Conservation (phyloP, 30 jellyfish, hydroid and myxozoan genomes). For the Clytia hemisphaerica region DNA sequence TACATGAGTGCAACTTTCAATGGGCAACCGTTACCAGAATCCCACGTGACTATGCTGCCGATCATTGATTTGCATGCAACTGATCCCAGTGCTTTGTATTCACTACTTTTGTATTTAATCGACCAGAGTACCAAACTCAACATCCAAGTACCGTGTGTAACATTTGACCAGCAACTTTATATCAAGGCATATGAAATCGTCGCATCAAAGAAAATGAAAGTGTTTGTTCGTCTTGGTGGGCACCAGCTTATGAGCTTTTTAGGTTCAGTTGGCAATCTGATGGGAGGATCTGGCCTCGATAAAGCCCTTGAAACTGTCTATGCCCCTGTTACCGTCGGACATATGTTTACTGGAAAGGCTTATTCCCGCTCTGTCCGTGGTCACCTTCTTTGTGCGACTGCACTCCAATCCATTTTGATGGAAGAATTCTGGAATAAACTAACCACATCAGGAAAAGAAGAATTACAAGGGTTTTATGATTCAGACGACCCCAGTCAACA, state of each 20-base stretch:
- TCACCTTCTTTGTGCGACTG: slow-evolving; percentile 17
- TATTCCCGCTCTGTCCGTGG: slow-evolving; percentile 4
- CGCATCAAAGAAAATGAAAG: slow-evolving; percentile 1
- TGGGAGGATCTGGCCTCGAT: background rate
- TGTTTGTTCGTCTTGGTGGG: slow-evolving; percentile 8
- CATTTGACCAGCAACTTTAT: slow-evolving; percentile 6
- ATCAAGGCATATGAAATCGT: background rate
- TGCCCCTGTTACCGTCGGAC: slow-evolving; percentile 8
- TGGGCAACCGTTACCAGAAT: too few relatives aligned
- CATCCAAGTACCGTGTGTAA: background rate
- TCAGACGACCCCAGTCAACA: background rate
- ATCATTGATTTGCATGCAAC: too few relatives aligned
- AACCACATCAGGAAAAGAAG: too few relatives aligned
- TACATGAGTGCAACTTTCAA: too few relatives aligned
- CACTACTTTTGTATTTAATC: background rate
- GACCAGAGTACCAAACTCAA: background rate
- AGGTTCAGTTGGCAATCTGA: slow-evolving; percentile 2
- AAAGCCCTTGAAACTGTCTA: slow-evolving; percentile 8
- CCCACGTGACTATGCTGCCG: too few relatives aligned
- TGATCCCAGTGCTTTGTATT: too few relatives aligned
- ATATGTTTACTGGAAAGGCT: slow-evolving; percentile 13
- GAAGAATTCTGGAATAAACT: slow-evolving; percentile 16
- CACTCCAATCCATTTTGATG: background rate
- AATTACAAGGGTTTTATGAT: background rate
- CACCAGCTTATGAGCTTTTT: slow-evolving; percentile 1